Base-by-base conservation (phyloP, 2,888 invertebrate genomes). In the Netelia melanura region DNA sequence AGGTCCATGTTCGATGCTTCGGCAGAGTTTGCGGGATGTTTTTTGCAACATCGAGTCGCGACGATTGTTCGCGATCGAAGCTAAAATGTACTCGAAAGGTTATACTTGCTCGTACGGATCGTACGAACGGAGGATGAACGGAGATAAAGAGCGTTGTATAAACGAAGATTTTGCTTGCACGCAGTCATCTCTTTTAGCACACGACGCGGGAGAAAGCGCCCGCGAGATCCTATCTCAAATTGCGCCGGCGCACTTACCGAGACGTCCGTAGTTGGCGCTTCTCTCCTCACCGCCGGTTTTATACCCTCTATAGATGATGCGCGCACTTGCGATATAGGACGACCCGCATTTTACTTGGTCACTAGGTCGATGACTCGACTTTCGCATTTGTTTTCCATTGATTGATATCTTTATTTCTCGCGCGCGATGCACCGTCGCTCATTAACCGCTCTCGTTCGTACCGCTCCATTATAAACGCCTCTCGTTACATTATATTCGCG, bases 131-230 rank as follows among this genome's bases (percentile, higher is more conserved):
- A n/a, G 14, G 1, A 38, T 8, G 38, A 30, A 30, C 30, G 14
- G 14, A n/a, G 14, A 6, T 62, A n/a, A 43, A 17, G 38, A n/a
- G 11, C 14, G 25, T 11, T 23, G 9, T 54, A 52, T 68, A 25
- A 81, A 61, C 61, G 21, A 30, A 76, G 54, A 21, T n/a, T 76
- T 54, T 61, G 48, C 48, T 21, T 8, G 61, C 21, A 23, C 48
- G 48, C 21, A 48, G 38, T 44, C 54, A n/a, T 81, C 52, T 48
- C 23, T 84, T 74, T 72, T 77, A 43, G 52, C 78, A 62, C 80
- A 70, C 52, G 84, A 17, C 30, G 30, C n/a, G 62, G 87, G 87
- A 83, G 87, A 87, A 87, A 87, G 87, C 86, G 67, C 74, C 43
- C 74, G 62, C 56, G 23, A 64, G 83, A 84, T 84, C 64, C 65